phyloP scores from a whole-genome alignment of 37 sponge, comb jelly and placozoan genomes.

The Ianthella basta region DNA sequence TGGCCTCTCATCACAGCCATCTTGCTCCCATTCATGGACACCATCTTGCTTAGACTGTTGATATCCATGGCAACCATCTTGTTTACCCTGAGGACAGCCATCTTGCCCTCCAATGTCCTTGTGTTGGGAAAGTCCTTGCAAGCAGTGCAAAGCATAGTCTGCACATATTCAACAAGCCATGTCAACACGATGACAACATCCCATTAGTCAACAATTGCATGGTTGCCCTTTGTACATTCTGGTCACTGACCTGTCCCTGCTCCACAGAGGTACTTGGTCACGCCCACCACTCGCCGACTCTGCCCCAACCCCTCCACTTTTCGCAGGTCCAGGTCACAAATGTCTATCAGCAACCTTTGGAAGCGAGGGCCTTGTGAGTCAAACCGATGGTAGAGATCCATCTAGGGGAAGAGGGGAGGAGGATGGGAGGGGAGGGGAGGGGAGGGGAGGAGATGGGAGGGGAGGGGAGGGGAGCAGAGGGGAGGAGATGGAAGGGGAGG shows the following conservation, averaged over 20 bases:
- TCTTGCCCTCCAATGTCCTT: too few relatives aligned
- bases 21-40: too few relatives aligned
- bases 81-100: too few relatives aligned
- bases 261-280: conserved; percentile 92
- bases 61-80: too few relatives aligned
- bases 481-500: too few relatives aligned
- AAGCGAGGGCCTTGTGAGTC: conserved; percentile 56
- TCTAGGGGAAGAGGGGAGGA: conserved; percentile 8
- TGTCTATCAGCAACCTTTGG: conserved; percentile 80
- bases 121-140: neutral
- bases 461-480: too few relatives aligned
- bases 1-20: neutral
- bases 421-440: too few relatives aligned
- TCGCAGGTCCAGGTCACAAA: conserved; percentile 58
- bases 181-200: too few relatives aligned
- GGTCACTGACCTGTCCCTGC: conserved; percentile 84
- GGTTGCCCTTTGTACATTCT: neutral
- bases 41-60: too few relatives aligned
- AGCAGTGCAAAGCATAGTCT: conserved; percentile 48
- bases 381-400: conserved; percentile 38
- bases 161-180: neutral
- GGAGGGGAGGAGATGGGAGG: too few relatives aligned
- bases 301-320: neutral
- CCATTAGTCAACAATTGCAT: neutral
- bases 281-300: conserved; percentile 41